phyloP scores from a whole-genome alignment of 2,888 invertebrate species.

The Chloroclystis v-ata region DNA sequence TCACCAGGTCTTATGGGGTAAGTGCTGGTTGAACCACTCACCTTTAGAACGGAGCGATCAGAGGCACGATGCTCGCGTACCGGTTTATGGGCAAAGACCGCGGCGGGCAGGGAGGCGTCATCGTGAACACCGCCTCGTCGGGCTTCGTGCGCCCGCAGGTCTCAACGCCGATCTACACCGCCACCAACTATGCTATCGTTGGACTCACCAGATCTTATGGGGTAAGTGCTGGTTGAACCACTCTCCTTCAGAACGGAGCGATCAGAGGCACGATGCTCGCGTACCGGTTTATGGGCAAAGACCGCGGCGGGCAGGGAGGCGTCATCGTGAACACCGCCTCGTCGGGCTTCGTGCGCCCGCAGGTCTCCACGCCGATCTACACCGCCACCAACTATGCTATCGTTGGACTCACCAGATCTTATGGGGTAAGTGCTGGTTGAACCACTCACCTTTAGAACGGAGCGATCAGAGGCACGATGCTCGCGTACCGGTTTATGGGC shows the following conservation, averaged over 20 bases:
- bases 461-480: no score
- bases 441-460: no score
- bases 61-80: conserved; percentile 85
- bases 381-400: conserved; percentile 88
- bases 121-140: conserved; percentile 86
- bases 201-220: conserved; percentile 86
- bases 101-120: conserved; percentile 85
- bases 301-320: conserved; percentile 87
- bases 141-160: conserved; percentile 83
- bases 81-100: conserved; percentile 86
- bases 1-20: conserved; percentile 85
- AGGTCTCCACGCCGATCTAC: conserved; percentile 86
- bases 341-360: conserved; percentile 82
- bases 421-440: conserved; percentile 77
- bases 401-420: conserved; percentile 84
- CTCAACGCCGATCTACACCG: conserved; percentile 86
- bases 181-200: conserved; percentile 86
- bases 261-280: conserved; percentile 86
- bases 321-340: conserved; percentile 87
- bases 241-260: conserved; percentile 79
- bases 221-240: conserved; percentile 52
- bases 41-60: conserved; percentile 83
- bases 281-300: conserved; percentile 85
- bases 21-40: conserved; percentile 30
- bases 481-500: no score